phyloP scores from a whole-genome alignment of 2,888 invertebrate species.

The Phaonia tiefii region DNA sequence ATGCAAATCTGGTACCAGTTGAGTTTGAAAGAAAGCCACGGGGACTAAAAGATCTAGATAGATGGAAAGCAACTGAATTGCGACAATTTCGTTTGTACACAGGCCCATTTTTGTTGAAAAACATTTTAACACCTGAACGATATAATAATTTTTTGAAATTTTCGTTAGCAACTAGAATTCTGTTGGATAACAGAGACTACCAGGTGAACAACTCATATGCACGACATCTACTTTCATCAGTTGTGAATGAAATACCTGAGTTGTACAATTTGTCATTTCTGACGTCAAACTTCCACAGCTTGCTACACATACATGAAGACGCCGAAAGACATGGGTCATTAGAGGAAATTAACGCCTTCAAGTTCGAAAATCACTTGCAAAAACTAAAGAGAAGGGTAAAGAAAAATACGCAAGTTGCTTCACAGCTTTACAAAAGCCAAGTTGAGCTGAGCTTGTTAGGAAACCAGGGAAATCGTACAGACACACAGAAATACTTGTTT shows the following conservation, averaged over 20 bases:
- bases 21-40: constrained; percentile 63
- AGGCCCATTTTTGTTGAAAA: constrained; percentile 57
- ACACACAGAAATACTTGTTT: constrained; percentile 10
- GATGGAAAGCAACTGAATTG: constrained; percentile 64
- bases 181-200: constrained; percentile 49
- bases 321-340: constrained; percentile 56
- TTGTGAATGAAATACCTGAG: constrained; percentile 38
- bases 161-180: constrained; percentile 60
- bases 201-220: constrained; percentile 54
- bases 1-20: constrained; percentile 41
- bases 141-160: constrained; percentile 61
- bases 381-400: constrained; percentile 49
- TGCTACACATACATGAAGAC: constrained; percentile 61
- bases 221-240: constrained; percentile 48
- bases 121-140: constrained; percentile 51
- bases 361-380: constrained; percentile 58
- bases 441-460: constrained; percentile 8
- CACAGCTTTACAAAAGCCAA: constrained; percentile 27
- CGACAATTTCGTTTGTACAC: no score
- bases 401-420: constrained; percentile 44
- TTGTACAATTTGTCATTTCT: constrained; percentile 46
- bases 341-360: constrained; percentile 60
- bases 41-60: constrained; percentile 54
- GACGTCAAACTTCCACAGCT: constrained; percentile 51
- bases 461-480: constrained; percentile 2